Evolutionary conservation across 2,797 vertebrate genomes (phyloP).

Genomic region (Myiothlypis coronata): DNA sequence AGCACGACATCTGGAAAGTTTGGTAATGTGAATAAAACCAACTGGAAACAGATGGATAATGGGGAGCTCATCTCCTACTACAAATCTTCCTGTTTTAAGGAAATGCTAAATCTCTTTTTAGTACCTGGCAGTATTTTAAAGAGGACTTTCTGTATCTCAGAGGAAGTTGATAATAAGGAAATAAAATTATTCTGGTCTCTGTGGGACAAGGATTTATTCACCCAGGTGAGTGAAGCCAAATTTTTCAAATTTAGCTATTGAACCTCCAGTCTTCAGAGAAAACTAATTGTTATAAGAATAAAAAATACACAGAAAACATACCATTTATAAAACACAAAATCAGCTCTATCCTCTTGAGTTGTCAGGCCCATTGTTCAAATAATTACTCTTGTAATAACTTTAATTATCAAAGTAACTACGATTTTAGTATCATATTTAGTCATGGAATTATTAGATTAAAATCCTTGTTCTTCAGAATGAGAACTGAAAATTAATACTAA

Average conservation of each 20-base stretch:
- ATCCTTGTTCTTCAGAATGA: not conserved
- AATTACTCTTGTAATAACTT: not conserved
- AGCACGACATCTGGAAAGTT: slow-evolving; percentile 54
- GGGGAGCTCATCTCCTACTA: slow-evolving; percentile 46
- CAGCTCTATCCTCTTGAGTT: not conserved
- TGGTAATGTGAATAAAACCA: slow-evolving; percentile 39
- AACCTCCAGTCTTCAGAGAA: not conserved
- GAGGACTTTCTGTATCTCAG: not conserved
- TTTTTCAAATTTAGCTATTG: not conserved
- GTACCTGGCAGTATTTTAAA: slow-evolving; percentile 32
- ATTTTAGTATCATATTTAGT: not conserved
- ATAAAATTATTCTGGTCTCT: not conserved
- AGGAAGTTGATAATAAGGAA: slow-evolving; percentile 27
- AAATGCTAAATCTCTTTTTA: slow-evolving; percentile 22
- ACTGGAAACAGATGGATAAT: slow-evolving; percentile 68
- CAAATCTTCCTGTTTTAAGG: slow-evolving; percentile 49
- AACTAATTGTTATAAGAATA: not conserved
- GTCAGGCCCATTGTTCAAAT: not conserved
- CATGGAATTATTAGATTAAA: not conserved
- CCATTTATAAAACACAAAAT: not conserved
- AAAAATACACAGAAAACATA: not conserved
- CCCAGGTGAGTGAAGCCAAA: not conserved
- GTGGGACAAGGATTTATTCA: not conserved
- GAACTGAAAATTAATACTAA: not conserved
- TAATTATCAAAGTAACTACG: too few species aligned